Evolutionary conservation across 2,888 invertebrate species (phyloP), one percentile per base, ranked within the genome.

Genomic region (Heliconius hortense): DNA sequence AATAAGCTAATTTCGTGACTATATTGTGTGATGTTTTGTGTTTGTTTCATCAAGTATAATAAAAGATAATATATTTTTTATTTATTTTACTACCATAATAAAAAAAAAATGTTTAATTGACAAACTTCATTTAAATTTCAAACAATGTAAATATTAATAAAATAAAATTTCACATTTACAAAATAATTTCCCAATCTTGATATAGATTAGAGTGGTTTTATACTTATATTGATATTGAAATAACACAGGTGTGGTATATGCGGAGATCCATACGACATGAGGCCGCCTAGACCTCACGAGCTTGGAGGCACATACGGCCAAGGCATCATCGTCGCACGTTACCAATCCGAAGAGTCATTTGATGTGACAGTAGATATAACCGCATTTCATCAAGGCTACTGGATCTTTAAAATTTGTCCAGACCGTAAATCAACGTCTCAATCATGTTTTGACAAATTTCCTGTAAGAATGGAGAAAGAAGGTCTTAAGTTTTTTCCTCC

Each of bases 381-480:
- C 0, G 97, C 97, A 43, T 97, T 96, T 85, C 98, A 98, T 88
- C 94, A 95, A 83, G 98, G 98, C 21, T 97, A 96, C 90, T 98
- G 98, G 90, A 96, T 97, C 86, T 97, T 98, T 88, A 95, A 96
- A 64, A 86, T 97, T 24, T 98, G 98, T 85, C 95, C 96, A 0
- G 95, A 97, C 84, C 95, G 95, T n/a, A 90, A 92, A 77, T 95
- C 95, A 71, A 95, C 95, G 64, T 93, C 94, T 0, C 97, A 98
- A 84, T 95, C 95, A 0, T 98, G 98, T 84, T 94, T 98, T 78
- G 96, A 97, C 84, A 90, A 95, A 78, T 88, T 96, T 85, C 82
- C 96, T 0, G 85, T 98, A 7, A 93, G 94, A 80, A 87, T 96
- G 62, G 94, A 88, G 88, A 85, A 86, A 56, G 92, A 95, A 0